Evolutionary conservation across 2,888 invertebrate species (phyloP), one percentile per base, ranked within the genome.

Genomic region (Caenorhabditis sp.): DNA sequence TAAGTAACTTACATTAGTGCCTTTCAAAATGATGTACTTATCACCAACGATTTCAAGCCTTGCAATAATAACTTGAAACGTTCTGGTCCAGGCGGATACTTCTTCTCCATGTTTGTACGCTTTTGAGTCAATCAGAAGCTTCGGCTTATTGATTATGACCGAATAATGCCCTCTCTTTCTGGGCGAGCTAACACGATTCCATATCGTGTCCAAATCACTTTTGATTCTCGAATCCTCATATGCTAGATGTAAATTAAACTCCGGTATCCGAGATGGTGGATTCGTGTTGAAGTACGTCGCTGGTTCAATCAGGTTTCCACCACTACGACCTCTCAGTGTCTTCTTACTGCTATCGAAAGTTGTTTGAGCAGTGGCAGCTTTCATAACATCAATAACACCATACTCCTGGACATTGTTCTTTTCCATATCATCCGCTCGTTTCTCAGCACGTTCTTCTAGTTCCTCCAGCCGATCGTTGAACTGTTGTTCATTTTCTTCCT

Each of bases 31-130:
- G 4, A 86, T 75, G 7, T 82, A 47, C 12, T 56, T 70, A n/a
- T 87, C 87, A 28, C 26, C 70, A 19, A 79, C 68, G 10, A 77
- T 72, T 28, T 87, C 87, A 12, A 83, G 73, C 38, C 75, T 74
- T 12, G 84, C 85, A 12, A 72, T 81, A 16, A 87, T 56, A n/a
- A 72, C 64, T 8, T 81, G 81, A 54, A 75, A 84, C 44, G 72
- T 66, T n/a, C 31, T 81, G 54, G 75, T 85, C 38, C 66, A 69
- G 0, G 74, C 85, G n/a, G 19, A 14, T 1, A 84, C 82, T 14
- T 87, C 87, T 59, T 87, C 87, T 0, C 84, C 83, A 28, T 84
- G 85, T 66, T 87, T 87, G 73, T 49, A 84, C 24, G 77, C 14
- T 31, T 68, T 77, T 24, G 58, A 70, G 16, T 84, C 84, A 26